Conservation (phyloP, 1,140 invertebrate genomes). For the Drosophila rhopaloa region DNA sequence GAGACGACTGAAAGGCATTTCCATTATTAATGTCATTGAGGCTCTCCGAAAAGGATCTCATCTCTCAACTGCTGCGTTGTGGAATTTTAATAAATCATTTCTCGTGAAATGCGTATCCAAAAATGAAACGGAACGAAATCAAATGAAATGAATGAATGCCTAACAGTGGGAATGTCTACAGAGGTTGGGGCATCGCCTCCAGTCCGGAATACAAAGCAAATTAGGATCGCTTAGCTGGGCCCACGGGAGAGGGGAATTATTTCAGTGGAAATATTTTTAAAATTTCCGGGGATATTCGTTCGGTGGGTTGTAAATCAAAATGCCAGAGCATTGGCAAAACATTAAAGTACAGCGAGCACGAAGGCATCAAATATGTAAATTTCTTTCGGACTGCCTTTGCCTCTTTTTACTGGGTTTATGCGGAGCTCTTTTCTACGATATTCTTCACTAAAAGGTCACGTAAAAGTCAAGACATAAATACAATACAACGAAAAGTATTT, state of each 20-base stretch:
- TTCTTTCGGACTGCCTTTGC: constrained; percentile 14
- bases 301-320: constrained; percentile 68
- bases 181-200: constrained; percentile 42
- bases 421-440: neutral
- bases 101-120: constrained; percentile 62
- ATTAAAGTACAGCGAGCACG: constrained; percentile 36
- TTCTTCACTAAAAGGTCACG: no score
- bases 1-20: constrained; percentile 64
- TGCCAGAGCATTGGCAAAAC: constrained; percentile 62
- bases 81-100: constrained; percentile 83
- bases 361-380: constrained; percentile 75
- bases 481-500: neutral
- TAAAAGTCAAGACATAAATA: neutral
- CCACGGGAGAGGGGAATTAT: constrained; percentile 23
- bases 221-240: constrained; percentile 57
- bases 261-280: constrained; percentile 62
- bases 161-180: constrained; percentile 20
- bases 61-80: constrained; percentile 34
- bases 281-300: constrained; percentile 50
- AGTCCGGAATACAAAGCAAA: constrained; percentile 38
- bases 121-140: constrained; percentile 65
- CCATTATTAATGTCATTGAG: constrained; percentile 71
- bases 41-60: constrained; percentile 28
- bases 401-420: constrained; percentile 4
- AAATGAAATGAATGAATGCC: constrained; percentile 75